These are phyloP conservation scores for Phymorhynchus buccinoides DNA, from an alignment of 1,140 invertebrate genomes.

Conservation along the genomic window DNA sequence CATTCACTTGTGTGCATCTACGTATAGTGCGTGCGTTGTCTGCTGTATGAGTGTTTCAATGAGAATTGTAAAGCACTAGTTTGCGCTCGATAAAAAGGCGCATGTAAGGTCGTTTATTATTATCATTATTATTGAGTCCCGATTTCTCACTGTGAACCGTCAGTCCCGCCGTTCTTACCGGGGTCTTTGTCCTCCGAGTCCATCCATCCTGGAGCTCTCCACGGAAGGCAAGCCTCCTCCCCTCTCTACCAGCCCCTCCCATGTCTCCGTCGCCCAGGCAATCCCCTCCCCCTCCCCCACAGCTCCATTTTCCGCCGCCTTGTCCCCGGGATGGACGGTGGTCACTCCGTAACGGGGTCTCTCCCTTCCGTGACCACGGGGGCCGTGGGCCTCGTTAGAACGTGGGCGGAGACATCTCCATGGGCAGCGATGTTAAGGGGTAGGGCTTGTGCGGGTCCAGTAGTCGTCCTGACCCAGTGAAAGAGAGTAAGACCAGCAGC, in stretches of 20 bases:
- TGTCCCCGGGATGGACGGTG: background rate
- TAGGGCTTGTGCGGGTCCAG: slow-evolving; percentile 52
- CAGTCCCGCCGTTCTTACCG: background rate
- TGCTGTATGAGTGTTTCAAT: background rate
- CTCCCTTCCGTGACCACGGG: background rate
- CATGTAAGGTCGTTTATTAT: no score
- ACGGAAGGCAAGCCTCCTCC: background rate
- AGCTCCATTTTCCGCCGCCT: background rate
- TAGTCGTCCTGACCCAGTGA: slow-evolving; percentile 60
- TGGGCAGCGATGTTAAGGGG: background rate
- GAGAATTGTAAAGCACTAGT: no score
- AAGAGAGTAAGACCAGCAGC: no score
- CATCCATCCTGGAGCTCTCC: background rate
- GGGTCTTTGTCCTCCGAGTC: background rate
- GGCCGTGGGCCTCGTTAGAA: background rate
- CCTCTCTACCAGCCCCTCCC: background rate
- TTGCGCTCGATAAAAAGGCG: no score
- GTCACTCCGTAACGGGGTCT: background rate
- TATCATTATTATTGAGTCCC: background rate
- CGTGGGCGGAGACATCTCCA: background rate
- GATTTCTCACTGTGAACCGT: background rate
- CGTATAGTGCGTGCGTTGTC: no score
- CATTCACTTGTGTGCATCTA: no score
- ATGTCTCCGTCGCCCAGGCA: background rate
- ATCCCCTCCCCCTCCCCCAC: no score